A percentile compares a stretch with the other conserved stretches of the same genome.
These are phyloP conservation scores for Zelleria hepariella DNA, from an alignment of 2,888 invertebrate species.

Conservation along the genomic window DNA sequence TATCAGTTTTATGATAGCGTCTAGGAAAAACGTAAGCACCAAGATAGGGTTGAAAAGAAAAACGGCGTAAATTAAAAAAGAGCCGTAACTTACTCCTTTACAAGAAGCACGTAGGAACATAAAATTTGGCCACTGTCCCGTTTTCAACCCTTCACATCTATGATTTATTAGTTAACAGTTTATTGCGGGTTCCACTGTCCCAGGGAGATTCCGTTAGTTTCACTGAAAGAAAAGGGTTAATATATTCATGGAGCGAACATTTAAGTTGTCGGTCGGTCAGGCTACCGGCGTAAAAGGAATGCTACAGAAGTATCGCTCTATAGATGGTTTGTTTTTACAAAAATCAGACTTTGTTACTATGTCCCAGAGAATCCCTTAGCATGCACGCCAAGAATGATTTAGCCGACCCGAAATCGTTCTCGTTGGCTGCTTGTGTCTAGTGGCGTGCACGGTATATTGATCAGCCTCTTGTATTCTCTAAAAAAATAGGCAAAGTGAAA, in stretches of 20 bases:
- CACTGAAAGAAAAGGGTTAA: constrained; percentile 26
- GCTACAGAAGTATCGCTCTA: background rate
- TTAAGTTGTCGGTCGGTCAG: constrained; percentile 18
- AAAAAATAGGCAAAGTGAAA: too few relatives aligned
- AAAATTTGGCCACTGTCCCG: constrained; percentile 42
- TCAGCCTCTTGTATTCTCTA: too few relatives aligned
- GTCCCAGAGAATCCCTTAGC: too few relatives aligned
- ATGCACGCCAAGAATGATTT: too few relatives aligned
- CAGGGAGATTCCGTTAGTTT: constrained; percentile 15
- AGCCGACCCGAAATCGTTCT: too few relatives aligned
- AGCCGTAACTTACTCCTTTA: background rate
- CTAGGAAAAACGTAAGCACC: background rate
- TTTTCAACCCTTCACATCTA: constrained; percentile 29
- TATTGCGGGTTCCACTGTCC: constrained; percentile 22
- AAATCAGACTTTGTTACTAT: too few relatives aligned
- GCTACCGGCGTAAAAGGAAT: background rate
- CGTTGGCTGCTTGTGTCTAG: too few relatives aligned
- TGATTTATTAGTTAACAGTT: constrained; percentile 24
- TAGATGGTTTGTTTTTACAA: too few relatives aligned
- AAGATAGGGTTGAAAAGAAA: background rate
- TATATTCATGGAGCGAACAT: constrained; percentile 29
- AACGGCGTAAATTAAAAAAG: background rate
- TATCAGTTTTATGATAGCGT: too few relatives aligned
- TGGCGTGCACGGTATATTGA: too few relatives aligned
- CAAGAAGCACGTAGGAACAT: constrained; percentile 10